Conservation (phyloP, 2,797 vertebrate species). For the Xiphorhynchus erythropygius region DNA sequence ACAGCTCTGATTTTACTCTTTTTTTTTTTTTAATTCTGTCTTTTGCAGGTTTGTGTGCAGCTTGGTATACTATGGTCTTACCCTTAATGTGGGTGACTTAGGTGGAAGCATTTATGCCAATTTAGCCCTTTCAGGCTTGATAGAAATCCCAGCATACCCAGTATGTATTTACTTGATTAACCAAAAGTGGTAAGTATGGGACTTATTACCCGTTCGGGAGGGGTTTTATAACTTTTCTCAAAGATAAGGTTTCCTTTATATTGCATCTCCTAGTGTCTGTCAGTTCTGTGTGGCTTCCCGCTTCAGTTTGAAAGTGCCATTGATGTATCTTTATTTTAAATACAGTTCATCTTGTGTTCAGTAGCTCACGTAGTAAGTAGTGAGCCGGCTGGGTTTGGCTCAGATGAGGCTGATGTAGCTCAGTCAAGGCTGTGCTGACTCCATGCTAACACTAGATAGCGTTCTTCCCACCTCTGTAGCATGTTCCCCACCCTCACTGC, state of each 20-base stretch:
- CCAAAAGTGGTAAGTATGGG: slow-evolving; percentile 76
- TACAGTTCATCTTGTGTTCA: background rate
- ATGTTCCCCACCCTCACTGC: background rate
- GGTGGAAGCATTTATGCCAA: slow-evolving; percentile 80
- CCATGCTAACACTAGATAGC: background rate
- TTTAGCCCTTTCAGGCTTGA: slow-evolving; percentile 81
- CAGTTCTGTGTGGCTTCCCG: background rate
- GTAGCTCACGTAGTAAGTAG: accelerated
- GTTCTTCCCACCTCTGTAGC: background rate
- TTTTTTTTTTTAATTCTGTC: background rate
- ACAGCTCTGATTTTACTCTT: background rate
- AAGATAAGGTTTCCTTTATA: background rate
- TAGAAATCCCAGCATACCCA: slow-evolving; percentile 82
- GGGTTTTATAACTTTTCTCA: background rate
- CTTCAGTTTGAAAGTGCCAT: background rate
- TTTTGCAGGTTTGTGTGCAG: slow-evolving; percentile 82
- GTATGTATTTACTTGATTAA: slow-evolving; percentile 82
- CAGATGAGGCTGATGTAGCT: background rate
- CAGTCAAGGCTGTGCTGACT: background rate
- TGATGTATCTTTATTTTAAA: background rate
- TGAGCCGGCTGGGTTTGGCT: background rate
- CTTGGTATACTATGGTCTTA: slow-evolving; percentile 84
- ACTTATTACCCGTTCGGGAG: background rate
- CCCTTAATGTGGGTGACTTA: slow-evolving; percentile 79
- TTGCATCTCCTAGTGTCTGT: background rate